Conservation (phyloP, 1,140 invertebrate genomes). For the Condylostylus longicornis region DNA sequence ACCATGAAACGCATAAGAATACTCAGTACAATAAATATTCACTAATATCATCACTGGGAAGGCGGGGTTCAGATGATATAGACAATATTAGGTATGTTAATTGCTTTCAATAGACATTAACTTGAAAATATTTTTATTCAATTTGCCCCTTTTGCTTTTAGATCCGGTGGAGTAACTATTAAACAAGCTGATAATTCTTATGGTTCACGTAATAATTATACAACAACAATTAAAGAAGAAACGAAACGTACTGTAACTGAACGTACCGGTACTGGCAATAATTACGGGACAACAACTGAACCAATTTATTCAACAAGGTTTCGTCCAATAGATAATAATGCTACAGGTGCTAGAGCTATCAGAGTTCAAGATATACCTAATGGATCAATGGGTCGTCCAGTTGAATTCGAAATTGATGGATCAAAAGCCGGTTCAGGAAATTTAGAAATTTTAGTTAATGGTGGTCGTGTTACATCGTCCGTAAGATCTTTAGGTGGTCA, state of each 20-base stretch:
- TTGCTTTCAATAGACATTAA: neutral
- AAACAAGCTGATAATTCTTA: conserved; percentile 30
- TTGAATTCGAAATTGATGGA: conserved; percentile 95
- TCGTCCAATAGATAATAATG: conserved; percentile 28
- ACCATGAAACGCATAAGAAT: conserved; percentile 41
- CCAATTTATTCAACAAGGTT: conserved; percentile 27
- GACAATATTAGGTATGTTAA: conserved; percentile 23
- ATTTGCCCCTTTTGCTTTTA: conserved; percentile 6
- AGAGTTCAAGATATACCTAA: conserved; percentile 73
- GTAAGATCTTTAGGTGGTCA: conserved; percentile 85
- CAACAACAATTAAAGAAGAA: conserved; percentile 28
- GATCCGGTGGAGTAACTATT: conserved; percentile 32
- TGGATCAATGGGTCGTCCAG: conserved; percentile 71
- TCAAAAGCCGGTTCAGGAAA: conserved; percentile 88
- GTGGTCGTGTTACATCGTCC: conserved; percentile 84
- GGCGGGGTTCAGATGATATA: conserved; percentile 18
- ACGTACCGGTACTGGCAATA: conserved; percentile 6
- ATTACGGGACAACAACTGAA: conserved; percentile 17
- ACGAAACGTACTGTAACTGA: conserved; percentile 29
- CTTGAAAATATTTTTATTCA: neutral
- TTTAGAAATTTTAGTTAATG: conserved; percentile 91
- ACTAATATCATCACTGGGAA: conserved; percentile 14
- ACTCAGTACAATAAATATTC: conserved; percentile 43
- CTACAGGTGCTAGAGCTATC: conserved; percentile 56
- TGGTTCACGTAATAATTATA: conserved; percentile 25